These are phyloP conservation scores for Syndactyla subalaris DNA, from an alignment of 2,797 vertebrate genomes.

Conservation along the genomic window DNA sequence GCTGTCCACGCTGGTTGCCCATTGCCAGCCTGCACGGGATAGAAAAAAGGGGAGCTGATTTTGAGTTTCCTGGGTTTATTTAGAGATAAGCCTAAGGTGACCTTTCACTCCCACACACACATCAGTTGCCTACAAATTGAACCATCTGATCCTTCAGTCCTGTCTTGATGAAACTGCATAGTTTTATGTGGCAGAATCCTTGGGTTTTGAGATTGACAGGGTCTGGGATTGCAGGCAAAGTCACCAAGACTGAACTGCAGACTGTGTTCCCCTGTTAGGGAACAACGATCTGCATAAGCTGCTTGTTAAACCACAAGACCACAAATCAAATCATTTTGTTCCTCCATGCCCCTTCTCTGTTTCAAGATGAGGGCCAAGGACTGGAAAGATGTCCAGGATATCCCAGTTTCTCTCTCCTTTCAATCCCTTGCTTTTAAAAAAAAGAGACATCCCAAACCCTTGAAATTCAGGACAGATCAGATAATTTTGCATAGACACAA, in stretches of 20 bases:
- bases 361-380: not conserved
- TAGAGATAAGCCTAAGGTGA: constrained; percentile 49
- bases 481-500: not conserved
- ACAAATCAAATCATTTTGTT: not conserved
- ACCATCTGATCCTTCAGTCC: not conserved
- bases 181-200: not conserved
- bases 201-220: not conserved
- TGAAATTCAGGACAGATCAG: not conserved
- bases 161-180: not conserved
- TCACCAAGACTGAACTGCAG: not conserved
- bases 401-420: not conserved
- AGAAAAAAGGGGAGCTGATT: not conserved
- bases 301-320: not conserved
- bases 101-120: constrained; percentile 56
- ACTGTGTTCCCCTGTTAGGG: not conserved
- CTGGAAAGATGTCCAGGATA: not conserved
- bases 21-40: not conserved
- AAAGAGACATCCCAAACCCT: not conserved
- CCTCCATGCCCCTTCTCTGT: not conserved
- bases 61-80: constrained; percentile 52
- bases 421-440: not conserved
- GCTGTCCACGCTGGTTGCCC: not conserved
- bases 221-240: not conserved
- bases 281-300: not conserved
- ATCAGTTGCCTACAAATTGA: not conserved